A percentile compares a stretch with the other conserved stretches of the same genome.
These are phyloP conservation scores for Amblyornis subalaris DNA, from an alignment of 2,113 vertebrate species.

Conservation along the genomic window DNA sequence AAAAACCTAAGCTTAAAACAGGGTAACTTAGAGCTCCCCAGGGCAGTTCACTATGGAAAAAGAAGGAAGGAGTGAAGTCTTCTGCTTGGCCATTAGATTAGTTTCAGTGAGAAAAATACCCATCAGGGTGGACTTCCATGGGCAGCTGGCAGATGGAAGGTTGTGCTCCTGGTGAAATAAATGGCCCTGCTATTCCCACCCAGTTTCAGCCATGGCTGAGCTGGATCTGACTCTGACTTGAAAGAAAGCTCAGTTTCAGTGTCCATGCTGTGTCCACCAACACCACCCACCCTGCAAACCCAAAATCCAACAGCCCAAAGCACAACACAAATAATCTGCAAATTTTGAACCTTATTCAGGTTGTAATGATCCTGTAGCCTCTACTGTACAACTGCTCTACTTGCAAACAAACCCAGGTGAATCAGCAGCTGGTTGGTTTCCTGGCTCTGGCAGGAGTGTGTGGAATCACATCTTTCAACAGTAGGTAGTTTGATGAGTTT, in stretches of 20 bases:
- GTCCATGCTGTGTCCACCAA: background rate
- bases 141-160: background rate
- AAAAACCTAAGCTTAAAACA: background rate
- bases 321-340: background rate
- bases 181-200: background rate
- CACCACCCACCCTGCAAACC: background rate
- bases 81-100: background rate
- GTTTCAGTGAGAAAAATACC: background rate
- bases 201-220: background rate
- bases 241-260: background rate
- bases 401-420: background rate
- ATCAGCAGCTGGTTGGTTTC: background rate
- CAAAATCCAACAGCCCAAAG: background rate
- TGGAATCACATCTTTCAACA: background rate
- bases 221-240: background rate
- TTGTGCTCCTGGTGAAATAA: background rate
- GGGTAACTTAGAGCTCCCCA: background rate
- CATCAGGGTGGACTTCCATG: background rate
- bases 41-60: background rate
- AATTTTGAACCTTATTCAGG: background rate
- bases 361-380: background rate
- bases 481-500: background rate
- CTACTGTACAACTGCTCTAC: fast-evolving
- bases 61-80: background rate
- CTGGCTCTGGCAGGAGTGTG: background rate